Percentiles rank a stretch among this genome's conserved stretches.
Evolutionary conservation across 2,888 invertebrate species (phyloP).

Genomic region (Drosophila parthenogenetica): DNA sequence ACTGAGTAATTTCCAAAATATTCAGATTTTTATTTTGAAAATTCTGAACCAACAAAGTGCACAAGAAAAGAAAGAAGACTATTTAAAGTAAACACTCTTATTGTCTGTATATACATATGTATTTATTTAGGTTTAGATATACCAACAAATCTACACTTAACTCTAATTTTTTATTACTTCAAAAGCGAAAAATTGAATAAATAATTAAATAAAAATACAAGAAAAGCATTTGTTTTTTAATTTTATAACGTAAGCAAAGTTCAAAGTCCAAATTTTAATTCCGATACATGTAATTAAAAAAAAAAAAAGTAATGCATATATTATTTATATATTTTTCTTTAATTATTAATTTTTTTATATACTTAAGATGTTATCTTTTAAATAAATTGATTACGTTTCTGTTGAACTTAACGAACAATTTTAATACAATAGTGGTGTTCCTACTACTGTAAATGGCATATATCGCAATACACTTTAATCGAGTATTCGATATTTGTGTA

Average conservation of each 20-base stretch:
- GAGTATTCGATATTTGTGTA: not conserved
- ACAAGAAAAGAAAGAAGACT: conserved; percentile 65
- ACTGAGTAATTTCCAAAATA: conserved; percentile 41
- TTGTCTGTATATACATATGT: conserved; percentile 64
- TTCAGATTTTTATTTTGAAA: conserved; percentile 42
- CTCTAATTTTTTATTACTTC: conserved; percentile 55
- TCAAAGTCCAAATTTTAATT: no score
- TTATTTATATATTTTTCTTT: no score
- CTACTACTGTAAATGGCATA: not conserved
- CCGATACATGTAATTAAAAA: no score
- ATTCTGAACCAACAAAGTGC: conserved; percentile 60
- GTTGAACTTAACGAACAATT: not conserved
- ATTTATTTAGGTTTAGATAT: conserved; percentile 61
- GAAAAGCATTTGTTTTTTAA: not conserved
- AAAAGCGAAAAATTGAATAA: conserved; percentile 38
- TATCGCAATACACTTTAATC: not conserved
- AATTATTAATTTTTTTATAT: no score
- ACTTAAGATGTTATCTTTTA: no score
- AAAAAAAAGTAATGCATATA: no score
- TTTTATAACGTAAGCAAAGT: not conserved
- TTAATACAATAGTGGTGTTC: not conserved
- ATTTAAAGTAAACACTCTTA: conserved; percentile 62
- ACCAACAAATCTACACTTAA: conserved; percentile 58
- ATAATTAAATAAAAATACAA: conserved; percentile 28
- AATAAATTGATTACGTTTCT: no score